Percentiles rank a stretch among this genome's conserved stretches.
These are phyloP conservation scores for Drosophila mauritiana DNA, from an alignment of 1,140 invertebrate species.

Conservation along the genomic window DNA sequence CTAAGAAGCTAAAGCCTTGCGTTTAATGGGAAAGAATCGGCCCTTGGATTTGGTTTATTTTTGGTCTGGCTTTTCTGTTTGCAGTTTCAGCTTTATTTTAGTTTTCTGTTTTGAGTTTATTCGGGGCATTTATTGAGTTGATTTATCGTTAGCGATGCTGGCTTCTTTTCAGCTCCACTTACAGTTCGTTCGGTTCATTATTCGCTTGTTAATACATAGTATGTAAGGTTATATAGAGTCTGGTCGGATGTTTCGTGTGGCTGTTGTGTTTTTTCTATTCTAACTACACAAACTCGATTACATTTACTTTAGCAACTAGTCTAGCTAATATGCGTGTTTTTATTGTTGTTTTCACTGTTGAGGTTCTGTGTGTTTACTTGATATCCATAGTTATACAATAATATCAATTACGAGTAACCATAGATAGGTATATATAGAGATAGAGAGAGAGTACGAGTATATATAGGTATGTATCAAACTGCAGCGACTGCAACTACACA, in stretches of 20 bases:
- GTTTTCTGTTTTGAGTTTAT: constrained; percentile 48
- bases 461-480: constrained; percentile 56
- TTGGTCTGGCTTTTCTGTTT: constrained; percentile 12
- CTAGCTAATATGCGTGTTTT: constrained; percentile 32
- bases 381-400: constrained; percentile 37
- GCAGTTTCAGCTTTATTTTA: constrained; percentile 27
- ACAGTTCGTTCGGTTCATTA: constrained; percentile 39
- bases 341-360: constrained; percentile 15
- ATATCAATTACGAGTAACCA: constrained; percentile 50
- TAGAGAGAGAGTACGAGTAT: constrained; percentile 45
- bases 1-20: constrained; percentile 16
- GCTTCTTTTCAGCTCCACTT: constrained; percentile 30
- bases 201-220: constrained; percentile 13
- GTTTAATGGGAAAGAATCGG: constrained; percentile 7
- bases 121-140: constrained; percentile 34
- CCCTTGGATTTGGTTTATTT: constrained; percentile 5
- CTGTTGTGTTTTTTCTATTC: constrained; percentile 37
- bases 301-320: constrained; percentile 47
- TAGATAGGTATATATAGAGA: constrained; percentile 41
- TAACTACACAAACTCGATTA: constrained; percentile 56
- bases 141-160: constrained; percentile 26
- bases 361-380: constrained; percentile 22
- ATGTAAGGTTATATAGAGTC: constrained; percentile 8
- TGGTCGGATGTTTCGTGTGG: constrained; percentile 20
- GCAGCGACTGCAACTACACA: constrained; percentile 56